Conservation (phyloP, 2,797 vertebrate genomes). For the Tapera naevia region DNA sequence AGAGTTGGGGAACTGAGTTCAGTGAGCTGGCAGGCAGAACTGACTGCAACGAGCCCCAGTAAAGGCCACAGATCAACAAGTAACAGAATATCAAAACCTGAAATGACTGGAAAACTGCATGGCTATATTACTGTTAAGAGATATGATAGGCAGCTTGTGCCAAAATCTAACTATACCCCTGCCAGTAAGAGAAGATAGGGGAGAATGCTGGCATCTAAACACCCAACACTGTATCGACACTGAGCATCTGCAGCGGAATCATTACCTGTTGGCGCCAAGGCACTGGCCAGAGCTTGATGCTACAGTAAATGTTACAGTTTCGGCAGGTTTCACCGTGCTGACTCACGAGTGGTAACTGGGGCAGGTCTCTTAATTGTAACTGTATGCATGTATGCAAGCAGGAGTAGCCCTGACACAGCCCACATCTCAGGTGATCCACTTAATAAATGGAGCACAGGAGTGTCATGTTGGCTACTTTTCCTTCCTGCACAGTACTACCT, state of each 20-base stretch:
- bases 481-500: neutral
- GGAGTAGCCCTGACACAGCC: neutral
- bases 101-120: neutral
- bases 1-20: neutral
- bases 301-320: neutral
- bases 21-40: neutral
- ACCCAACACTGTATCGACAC: accelerated
- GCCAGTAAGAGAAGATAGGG: neutral
- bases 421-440: neutral
- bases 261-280: neutral
- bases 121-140: neutral
- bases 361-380: neutral
- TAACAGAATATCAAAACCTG: neutral
- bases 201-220: accelerated
- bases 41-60: neutral
- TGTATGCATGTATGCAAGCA: accelerated
- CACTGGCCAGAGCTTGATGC: neutral
- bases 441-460: neutral
- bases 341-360: neutral
- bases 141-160: neutral
- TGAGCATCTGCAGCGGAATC: neutral
- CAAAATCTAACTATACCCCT: neutral
- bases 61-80: neutral
- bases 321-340: neutral
- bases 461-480: neutral